Evolutionary conservation across 2,113 vertebrate genomes (phyloP).

Genomic region (Alosa alosa): DNA sequence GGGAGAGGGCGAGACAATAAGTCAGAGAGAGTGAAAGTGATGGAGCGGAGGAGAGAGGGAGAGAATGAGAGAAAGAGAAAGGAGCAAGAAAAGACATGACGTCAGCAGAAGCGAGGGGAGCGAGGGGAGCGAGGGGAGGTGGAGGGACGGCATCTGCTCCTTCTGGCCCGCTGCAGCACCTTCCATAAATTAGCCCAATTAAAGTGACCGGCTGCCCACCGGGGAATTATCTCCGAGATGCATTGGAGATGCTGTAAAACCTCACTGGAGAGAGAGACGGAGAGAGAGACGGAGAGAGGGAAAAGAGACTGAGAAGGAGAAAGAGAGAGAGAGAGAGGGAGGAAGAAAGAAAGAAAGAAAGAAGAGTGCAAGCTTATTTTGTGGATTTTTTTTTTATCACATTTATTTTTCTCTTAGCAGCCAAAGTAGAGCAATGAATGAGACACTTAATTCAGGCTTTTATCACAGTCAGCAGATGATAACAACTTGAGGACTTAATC

Average conservation of each 20-base stretch:
- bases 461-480: background rate
- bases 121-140: background rate
- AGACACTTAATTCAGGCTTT: background rate
- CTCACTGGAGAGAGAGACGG: background rate
- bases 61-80: background rate
- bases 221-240: background rate
- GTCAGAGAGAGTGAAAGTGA: constrained; percentile 4
- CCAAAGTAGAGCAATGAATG: background rate
- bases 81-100: background rate
- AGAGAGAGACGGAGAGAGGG: background rate
- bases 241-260: constrained; percentile 7
- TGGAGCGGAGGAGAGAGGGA: constrained; percentile 4
- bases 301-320: background rate
- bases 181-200: constrained; percentile 12
- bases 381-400: background rate
- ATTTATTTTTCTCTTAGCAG: background rate
- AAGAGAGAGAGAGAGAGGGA: background rate
- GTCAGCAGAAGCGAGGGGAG: background rate
- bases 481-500: background rate
- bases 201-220: background rate
- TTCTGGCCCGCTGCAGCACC: background rate
- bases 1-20: background rate
- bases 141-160: constrained; percentile 3
- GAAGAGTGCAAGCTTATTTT: background rate
- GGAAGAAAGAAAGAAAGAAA: background rate